A percentile compares a stretch with the other conserved stretches of the same genome.
Conservation (phyloP, 92 coral and sea anemone species). For the Blastomussa wellsi region DNA sequence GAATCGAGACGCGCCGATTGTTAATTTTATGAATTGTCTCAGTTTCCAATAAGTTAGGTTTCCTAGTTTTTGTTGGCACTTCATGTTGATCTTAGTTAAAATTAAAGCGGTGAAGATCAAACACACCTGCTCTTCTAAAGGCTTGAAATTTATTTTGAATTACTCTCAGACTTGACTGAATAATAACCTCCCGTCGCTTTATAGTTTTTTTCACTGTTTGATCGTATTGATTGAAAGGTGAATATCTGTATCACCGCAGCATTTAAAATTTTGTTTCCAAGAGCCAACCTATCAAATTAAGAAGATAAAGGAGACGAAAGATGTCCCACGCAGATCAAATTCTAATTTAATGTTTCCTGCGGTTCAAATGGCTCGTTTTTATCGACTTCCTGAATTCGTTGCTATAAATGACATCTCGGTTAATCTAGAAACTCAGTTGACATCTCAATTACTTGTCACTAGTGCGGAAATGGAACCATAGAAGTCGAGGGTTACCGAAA, state of each 20-base stretch:
- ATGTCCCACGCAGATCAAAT: not conserved
- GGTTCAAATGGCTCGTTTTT: not conserved
- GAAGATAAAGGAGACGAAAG: not conserved
- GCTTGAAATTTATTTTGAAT: not conserved
- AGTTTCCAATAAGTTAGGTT: not conserved
- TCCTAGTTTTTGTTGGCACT: not conserved
- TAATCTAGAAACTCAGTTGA: constrained; percentile 4
- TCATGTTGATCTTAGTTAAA: not conserved
- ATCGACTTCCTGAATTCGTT: not conserved
- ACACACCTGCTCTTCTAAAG: not conserved
- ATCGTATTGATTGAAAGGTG: not conserved
- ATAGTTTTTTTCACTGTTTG: not conserved
- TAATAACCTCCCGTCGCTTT: not conserved
- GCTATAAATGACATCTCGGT: not conserved
- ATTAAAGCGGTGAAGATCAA: not conserved
- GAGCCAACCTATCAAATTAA: not conserved
- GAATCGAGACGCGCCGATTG: not conserved
- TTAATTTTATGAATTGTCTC: not conserved
- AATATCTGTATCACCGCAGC: not conserved
- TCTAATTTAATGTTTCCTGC: not conserved
- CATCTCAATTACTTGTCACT: not conserved
- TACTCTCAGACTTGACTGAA: not conserved
- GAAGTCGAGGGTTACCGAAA: not conserved
- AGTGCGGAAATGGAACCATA: not conserved
- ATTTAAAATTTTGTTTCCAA: not conserved